These are phyloP conservation scores for Heterocephalus glaber DNA, from an alignment of 2,113 vertebrate genomes.

Conservation along the genomic window DNA sequence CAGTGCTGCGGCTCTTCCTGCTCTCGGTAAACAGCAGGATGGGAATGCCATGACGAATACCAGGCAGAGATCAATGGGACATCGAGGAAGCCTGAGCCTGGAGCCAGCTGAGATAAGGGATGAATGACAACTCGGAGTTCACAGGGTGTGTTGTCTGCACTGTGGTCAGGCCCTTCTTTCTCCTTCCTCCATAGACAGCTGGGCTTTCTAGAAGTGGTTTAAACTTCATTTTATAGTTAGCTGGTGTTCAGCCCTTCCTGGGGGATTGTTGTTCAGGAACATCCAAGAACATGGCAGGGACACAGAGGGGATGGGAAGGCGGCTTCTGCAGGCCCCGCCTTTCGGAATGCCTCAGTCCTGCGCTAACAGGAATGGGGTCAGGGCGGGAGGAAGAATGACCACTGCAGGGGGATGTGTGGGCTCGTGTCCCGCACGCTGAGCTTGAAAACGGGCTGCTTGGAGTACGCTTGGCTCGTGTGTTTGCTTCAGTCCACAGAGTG, in stretches of 20 bases:
- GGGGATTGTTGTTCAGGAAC: background rate
- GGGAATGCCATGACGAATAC: background rate
- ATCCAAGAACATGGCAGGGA: background rate
- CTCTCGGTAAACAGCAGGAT: no score
- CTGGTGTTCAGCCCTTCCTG: background rate
- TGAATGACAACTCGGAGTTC: background rate
- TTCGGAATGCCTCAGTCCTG: no score
- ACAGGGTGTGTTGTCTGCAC: background rate
- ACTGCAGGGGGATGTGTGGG: no score
- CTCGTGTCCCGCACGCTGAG: no score
- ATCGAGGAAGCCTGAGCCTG: background rate
- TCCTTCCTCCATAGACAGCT: background rate
- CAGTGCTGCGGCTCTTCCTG: background rate
- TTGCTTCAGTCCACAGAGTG: background rate
- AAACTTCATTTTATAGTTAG: background rate
- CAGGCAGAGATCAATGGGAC: background rate
- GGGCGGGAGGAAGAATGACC: background rate
- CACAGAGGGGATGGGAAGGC: background rate
- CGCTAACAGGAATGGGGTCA: background rate
- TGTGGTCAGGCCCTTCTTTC: background rate
- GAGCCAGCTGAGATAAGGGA: background rate
- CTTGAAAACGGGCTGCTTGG: background rate
- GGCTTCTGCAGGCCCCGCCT: background rate
- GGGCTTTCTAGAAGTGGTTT: background rate
- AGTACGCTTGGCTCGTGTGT: background rate